Base-by-base conservation (phyloP, 2,888 invertebrate genomes). In the Brachycybe producta region DNA sequence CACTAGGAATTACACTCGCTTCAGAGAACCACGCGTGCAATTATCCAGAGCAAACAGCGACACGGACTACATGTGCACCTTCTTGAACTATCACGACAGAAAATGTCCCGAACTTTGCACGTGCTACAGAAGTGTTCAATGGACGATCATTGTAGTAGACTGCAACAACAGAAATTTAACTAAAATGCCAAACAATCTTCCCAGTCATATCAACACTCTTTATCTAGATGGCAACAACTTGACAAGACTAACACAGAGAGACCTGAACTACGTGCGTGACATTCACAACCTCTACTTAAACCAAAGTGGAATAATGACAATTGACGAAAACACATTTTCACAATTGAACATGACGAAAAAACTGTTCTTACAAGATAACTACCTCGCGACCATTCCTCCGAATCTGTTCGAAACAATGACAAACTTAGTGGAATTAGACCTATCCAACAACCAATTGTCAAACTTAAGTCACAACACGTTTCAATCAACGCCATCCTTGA, bases 391-490 rank as follows among this genome's bases (percentile, higher is more conserved):
- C 15, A 17, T 27, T 2, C 42, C 24, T 26, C 15, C 27, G 15
- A 19, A 15, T 11, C 24, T 27, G 3, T 83, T 86, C 68, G 80
- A 82, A 61, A 81, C 82, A 21, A 68, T 85, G 55, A 80, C 80
- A 49, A 75, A 76, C 61, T 69, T 86, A 55, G 73, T 74, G 47
- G 81, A 80, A 61, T 70, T 86, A 23, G 79, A 80, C 62, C 72
- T 86, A 49, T 80, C 84, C 59, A 74, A 80, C 60, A 85, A 86
- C 61, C 75, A 76, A 56, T 78, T 86, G 44, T 70, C 75, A 48
- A 68, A 71, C 40, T 77, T 86, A 34, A 76, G 78, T 49, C 81
- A 83, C 64, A 73, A 74, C 53, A 82, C 2, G n/a, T 39, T 39
- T 15, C 1, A 3, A 8, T 26, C 5, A 5, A 23, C 15, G 8